Conservation (phyloP, 2,797 vertebrate species). For the Gallinago stenura region DNA sequence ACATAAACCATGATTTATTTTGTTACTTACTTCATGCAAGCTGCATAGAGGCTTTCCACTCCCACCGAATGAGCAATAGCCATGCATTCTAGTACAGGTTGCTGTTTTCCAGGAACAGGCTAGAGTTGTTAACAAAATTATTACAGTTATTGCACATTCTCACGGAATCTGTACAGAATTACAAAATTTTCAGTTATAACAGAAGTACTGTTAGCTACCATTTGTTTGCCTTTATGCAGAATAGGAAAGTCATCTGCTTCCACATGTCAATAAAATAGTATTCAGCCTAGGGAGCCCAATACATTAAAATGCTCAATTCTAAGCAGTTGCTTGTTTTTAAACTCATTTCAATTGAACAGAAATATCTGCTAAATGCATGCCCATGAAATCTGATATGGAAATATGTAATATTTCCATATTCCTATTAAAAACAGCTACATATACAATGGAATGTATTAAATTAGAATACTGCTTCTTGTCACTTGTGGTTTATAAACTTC, state of each 20-base stretch:
- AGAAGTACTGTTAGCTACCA: background rate
- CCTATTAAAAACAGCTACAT: background rate
- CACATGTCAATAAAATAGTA: background rate
- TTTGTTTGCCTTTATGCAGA: background rate
- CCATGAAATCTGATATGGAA: background rate
- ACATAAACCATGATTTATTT: background rate
- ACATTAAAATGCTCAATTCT: background rate
- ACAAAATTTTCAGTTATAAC: background rate
- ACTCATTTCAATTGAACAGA: background rate
- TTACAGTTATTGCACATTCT: constrained; percentile 2
- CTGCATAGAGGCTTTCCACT: constrained; percentile 85
- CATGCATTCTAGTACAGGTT: constrained; percentile 89
- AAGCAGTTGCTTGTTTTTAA: background rate
- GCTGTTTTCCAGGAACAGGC: constrained; percentile 87
- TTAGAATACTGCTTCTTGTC: background rate
- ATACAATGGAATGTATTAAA: background rate
- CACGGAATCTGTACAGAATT: background rate
- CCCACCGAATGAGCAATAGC: constrained; percentile 88
- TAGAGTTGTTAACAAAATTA: constrained; percentile 75
- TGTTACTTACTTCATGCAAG: constrained; percentile 89
- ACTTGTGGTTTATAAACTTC: background rate
- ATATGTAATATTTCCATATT: background rate
- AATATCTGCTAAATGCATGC: background rate
- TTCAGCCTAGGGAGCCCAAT: background rate
- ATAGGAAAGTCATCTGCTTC: background rate